Evolutionary conservation across 1,140 invertebrate species (phyloP).

Genomic region (Leptinotarsa defecta): DNA sequence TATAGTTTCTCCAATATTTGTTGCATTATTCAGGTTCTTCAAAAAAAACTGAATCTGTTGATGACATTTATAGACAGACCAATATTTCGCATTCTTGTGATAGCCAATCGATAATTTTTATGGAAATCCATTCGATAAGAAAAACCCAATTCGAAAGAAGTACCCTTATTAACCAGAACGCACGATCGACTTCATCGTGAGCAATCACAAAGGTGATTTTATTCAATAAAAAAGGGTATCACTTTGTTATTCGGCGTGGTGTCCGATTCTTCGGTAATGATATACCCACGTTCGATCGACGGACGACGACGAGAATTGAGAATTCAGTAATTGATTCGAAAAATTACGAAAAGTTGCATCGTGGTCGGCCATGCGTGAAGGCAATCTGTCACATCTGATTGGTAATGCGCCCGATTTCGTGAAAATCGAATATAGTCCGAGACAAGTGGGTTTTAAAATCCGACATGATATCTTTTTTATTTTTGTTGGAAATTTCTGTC

Average conservation of each 20-base stretch:
- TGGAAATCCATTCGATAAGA: too few species aligned
- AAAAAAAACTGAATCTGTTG: too few species aligned
- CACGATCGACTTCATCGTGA: neutral
- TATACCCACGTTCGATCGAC: neutral
- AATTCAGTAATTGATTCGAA: slow-evolving; percentile 3
- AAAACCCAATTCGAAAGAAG: too few species aligned
- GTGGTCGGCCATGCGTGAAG: neutral
- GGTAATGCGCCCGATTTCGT: neutral
- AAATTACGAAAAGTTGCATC: neutral
- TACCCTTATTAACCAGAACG: too few species aligned
- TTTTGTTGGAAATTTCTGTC: too few species aligned
- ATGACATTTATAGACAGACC: too few species aligned
- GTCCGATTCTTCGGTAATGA: neutral
- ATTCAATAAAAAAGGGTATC: neutral
- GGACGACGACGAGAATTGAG: neutral
- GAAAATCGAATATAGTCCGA: neutral
- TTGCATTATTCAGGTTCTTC: too few species aligned
- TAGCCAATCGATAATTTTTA: too few species aligned
- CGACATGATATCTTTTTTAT: too few species aligned
- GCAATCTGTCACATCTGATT: neutral
- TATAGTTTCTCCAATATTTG: too few species aligned
- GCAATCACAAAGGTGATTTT: neutral
- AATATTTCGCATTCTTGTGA: too few species aligned
- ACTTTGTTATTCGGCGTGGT: neutral
- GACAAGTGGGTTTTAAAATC: too few species aligned